Conservation (phyloP, 2,797 vertebrate genomes). For the Serranus cabrilla region DNA sequence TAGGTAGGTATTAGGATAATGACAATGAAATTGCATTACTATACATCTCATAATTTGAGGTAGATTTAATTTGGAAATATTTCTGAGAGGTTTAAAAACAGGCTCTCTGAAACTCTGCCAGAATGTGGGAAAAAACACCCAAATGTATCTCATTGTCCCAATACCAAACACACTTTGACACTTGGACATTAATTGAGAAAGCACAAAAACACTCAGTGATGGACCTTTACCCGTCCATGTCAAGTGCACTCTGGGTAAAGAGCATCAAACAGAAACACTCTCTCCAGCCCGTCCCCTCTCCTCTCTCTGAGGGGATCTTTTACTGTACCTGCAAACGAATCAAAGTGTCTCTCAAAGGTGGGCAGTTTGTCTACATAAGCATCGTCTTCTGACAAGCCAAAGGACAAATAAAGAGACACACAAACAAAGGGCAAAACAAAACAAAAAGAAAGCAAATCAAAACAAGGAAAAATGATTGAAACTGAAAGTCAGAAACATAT, state of each 20-base stretch:
- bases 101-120: background rate
- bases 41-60: background rate
- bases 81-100: background rate
- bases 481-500: conserved; percentile 18
- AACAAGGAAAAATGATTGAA: conserved; percentile 31
- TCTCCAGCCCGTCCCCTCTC: conserved; percentile 5
- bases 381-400: conserved; percentile 92
- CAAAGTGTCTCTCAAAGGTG: conserved; percentile 92
- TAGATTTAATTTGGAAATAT: background rate
- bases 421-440: conserved; percentile 73
- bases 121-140: background rate
- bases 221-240: conserved; percentile 52
- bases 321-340: conserved; percentile 91
- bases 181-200: conserved; percentile 19
- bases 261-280: conserved; percentile 67
- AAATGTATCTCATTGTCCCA: conserved; percentile 30
- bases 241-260: conserved; percentile 71
- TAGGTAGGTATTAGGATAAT: conserved; percentile 43
- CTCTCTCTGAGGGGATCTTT: conserved; percentile 40
- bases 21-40: background rate
- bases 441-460: conserved; percentile 62
- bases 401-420: conserved; percentile 80
- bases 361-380: conserved; percentile 94
- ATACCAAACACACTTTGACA: conserved; percentile 53
- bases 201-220: conserved; percentile 54